Evolutionary conservation across 1,140 invertebrate genomes (phyloP), one percentile per base, ranked within the genome.

Genomic region (Drosophila bifasciata): DNA sequence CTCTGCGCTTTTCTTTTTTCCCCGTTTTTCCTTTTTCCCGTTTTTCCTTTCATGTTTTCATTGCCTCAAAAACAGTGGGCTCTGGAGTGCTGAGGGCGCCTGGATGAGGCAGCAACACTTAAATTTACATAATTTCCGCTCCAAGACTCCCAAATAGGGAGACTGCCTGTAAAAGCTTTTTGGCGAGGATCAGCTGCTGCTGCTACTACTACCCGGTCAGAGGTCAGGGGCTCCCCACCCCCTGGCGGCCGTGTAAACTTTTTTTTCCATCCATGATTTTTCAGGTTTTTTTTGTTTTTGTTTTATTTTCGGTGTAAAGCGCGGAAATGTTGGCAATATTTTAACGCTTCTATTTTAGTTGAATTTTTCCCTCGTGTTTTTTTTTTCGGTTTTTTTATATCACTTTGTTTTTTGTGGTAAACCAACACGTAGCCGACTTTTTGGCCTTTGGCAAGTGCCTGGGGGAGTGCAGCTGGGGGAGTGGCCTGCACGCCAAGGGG

Each of bases 41-140:
- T 70, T 86, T 88, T 88, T 81, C 73, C 81, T 86, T 86, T 86
- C 74, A 86, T 88, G 81, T 86, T 86, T 86, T 86, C 81, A 86
- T 86, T 86, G 81, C 81, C 71, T 81, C 79, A 88, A 81, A 79
- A 81, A 62, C 41, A 60, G 57, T 56, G 61, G 61, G 56, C 66
- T 53, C 49, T 16, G 59, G 1, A 25, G 25, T 2, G 28, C 28
- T 9, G 28, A 8, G 28, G 28, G 8, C 8, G 28, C 2, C 28
- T 28, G 61, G 75, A 60, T n/a, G 41, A 55, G 51, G 60, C 61
- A 32, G 46, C 83, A 85, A 85, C 80, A 85, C 80, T 85, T 85
- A 85, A 81, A 85, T 85, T 85, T 85, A 86, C 80, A 85, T 85
- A 86, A 85, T 85, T 86, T 85, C 80, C 80, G 81, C 81, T 85